phyloP scores from a whole-genome alignment of 2,797 vertebrate species.

The Decapterus maruadsi region DNA sequence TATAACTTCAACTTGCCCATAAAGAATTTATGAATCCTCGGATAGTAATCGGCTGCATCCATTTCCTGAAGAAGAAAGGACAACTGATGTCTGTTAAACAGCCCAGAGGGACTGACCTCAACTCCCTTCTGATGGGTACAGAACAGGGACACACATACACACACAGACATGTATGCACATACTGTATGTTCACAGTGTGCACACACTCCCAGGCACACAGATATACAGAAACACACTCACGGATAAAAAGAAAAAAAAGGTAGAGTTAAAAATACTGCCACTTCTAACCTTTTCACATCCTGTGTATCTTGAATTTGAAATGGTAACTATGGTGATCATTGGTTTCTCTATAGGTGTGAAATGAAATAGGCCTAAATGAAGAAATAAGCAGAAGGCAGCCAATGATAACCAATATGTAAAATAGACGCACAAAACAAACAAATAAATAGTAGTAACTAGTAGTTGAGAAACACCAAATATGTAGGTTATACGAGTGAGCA shows the following conservation, averaged over 20 bases:
- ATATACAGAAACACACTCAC: constrained; percentile 20
- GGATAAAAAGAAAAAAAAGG: not conserved
- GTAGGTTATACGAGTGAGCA: not conserved
- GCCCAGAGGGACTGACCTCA: constrained; percentile 91
- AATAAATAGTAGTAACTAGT: not conserved
- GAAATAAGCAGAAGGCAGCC: not conserved
- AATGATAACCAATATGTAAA: constrained; percentile 1
- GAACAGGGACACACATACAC: constrained; percentile 47
- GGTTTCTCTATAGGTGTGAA: not conserved
- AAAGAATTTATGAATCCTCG: constrained; percentile 91
- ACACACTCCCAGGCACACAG: not conserved
- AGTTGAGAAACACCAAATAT: not conserved
- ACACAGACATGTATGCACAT: constrained; percentile 20
- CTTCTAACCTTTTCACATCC: constrained; percentile 7
- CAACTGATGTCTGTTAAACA: constrained; percentile 91
- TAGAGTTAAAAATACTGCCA: constrained; percentile 22
- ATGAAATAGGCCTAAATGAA: not conserved
- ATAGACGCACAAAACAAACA: not conserved
- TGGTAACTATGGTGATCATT: constrained; percentile 30
- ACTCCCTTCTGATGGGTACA: constrained; percentile 82
- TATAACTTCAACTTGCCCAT: constrained; percentile 87
- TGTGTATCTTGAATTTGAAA: constrained; percentile 32
- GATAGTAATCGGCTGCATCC: constrained; percentile 93
- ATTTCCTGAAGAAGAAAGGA: constrained; percentile 90
- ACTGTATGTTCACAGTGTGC: constrained; percentile 20